A percentile compares a stretch with the other conserved stretches of the same genome.
phyloP scores from a whole-genome alignment of 2,888 invertebrate species.

The Himalopsyche japonica region DNA sequence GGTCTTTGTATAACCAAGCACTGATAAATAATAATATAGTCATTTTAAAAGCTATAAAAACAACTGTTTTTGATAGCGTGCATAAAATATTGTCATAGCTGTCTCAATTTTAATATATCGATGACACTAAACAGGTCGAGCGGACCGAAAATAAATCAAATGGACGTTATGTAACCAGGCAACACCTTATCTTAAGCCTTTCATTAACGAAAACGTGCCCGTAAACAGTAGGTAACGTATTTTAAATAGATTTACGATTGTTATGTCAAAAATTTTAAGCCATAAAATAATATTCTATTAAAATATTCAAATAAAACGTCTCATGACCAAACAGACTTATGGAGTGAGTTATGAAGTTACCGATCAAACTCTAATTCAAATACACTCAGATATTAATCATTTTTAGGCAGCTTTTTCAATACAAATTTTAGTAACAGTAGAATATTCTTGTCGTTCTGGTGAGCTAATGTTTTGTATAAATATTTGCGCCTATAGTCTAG shows the following conservation, averaged over 20 bases:
- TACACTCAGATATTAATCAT: no score
- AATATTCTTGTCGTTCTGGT: no score
- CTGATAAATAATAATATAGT: neutral
- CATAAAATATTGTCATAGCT: neutral
- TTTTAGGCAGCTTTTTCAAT: no score
- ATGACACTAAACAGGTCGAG: slow-evolving; percentile 5
- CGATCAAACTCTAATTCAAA: no score
- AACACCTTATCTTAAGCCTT: neutral
- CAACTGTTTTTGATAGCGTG: slow-evolving; percentile 6
- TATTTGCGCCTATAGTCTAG: no score
- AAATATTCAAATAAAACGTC: no score
- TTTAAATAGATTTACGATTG: slow-evolving; percentile 17
- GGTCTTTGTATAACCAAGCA: neutral
- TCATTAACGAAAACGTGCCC: neutral
- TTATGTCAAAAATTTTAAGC: neutral
- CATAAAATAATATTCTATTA: no score
- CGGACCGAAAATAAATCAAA: slow-evolving; percentile 2
- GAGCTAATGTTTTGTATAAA: no score
- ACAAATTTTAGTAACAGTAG: no score
- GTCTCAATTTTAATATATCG: slow-evolving; percentile 8
- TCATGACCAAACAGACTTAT: no score
- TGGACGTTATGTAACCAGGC: neutral
- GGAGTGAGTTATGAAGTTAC: no score
- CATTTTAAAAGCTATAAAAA: neutral
- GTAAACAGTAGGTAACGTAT: slow-evolving; percentile 14